These are phyloP conservation scores for Mercenaria mercenaria DNA, from an alignment of 1,140 invertebrate genomes.

Conservation along the genomic window DNA sequence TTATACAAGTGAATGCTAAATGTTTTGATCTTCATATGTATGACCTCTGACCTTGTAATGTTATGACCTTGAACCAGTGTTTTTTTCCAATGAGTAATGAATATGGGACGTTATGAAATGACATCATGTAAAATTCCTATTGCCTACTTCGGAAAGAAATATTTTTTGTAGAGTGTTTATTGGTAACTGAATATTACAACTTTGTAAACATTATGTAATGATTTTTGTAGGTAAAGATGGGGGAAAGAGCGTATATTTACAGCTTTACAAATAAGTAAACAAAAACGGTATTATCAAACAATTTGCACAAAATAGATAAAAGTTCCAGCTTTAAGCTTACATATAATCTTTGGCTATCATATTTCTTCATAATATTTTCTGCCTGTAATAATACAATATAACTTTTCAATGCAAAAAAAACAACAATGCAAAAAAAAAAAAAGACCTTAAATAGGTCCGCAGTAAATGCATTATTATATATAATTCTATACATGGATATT, in stretches of 20 bases:
- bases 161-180: background rate
- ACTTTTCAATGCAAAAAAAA: conserved; percentile 24
- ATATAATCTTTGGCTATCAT: conserved; percentile 25
- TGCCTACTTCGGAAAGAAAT: too few species aligned
- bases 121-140: too few species aligned
- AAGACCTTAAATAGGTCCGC: background rate
- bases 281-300: background rate
- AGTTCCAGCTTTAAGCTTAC: conserved; percentile 3
- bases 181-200: too few species aligned
- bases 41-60: background rate
- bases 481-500: conserved; percentile 12
- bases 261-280: background rate
- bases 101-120: background rate
- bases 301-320: conserved; percentile 16
- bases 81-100: background rate
- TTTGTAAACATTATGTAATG: too few species aligned
- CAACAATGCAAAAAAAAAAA: background rate
- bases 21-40: background rate
- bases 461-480: conserved; percentile 7
- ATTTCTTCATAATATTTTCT: conserved; percentile 5
- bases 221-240: background rate
- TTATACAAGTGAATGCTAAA: conserved; percentile 2
- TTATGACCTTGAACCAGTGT: conserved; percentile 11
- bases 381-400: background rate
- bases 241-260: background rate